Conservation (phyloP, 2,113 vertebrate species). For the Dasyprocta punctata region DNA sequence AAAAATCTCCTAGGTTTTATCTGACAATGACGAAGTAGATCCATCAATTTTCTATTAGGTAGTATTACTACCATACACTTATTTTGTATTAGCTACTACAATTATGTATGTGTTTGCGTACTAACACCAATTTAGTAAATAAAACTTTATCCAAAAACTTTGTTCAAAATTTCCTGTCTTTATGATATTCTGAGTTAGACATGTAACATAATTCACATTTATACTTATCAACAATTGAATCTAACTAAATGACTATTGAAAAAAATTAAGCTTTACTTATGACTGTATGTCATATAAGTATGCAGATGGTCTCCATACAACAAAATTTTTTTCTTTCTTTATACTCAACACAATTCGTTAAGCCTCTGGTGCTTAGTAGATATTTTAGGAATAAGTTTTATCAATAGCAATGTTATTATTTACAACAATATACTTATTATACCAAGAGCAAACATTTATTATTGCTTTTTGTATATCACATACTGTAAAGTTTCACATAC, state of each 20-base stretch:
- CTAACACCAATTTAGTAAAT: background rate
- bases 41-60: background rate
- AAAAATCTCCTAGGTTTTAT: background rate
- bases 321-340: background rate
- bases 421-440: background rate
- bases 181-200: background rate
- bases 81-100: background rate
- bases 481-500: background rate
- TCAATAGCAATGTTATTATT: background rate
- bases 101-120: background rate
- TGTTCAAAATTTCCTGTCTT: background rate
- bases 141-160: background rate
- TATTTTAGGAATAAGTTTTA: background rate
- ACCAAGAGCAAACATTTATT: background rate
- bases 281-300: background rate
- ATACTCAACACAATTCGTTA: background rate
- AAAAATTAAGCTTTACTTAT: background rate
- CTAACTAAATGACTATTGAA: background rate
- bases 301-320: background rate
- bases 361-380: background rate
- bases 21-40: background rate
- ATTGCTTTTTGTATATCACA: background rate
- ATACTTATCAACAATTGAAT: background rate
- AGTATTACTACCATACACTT: background rate
- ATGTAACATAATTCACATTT: background rate